Evolutionary conservation across 2,888 invertebrate species (phyloP), one percentile per base, ranked within the genome.

Genomic region (Agrilus mali): DNA sequence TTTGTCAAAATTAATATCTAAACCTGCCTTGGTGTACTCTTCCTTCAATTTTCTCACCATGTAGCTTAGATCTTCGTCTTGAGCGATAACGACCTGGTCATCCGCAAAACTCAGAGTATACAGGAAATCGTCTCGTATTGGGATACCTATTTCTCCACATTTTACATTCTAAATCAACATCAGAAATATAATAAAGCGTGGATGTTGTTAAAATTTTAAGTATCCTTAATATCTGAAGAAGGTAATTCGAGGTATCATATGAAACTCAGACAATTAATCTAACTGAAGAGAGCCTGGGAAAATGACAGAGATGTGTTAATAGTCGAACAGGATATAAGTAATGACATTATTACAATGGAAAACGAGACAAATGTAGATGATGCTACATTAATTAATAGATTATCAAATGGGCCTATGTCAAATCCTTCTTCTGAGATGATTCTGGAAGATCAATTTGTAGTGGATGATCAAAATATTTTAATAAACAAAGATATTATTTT

Each of bases 271-370:
- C 44, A 40, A 13, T 17, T 40, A 22, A 41, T 44, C 8, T 36
- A 44, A 32, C 35, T 40, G 13, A 44, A 44, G 13, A 42, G 17
- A 42, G 22, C 36, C 7, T 42, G 37, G 42, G 42, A 42, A 40
- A 42, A 42, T 2, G 36, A 20, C 27, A 42, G 33, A 31, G 22
- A 42, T 27, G 36, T 36, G 27, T 20, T 37, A 42, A 42, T 37
- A 15, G 2, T 37, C 5, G 42, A 37, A 42, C 33, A 32, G 33
- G 33, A 32, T n/a, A n/a, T n/a, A n/a, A n/a, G n/a, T n/a, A n/a
- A n/a, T n/a, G n/a, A n/a, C n/a, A n/a, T n/a, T n/a, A n/a, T n/a
- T n/a, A n/a, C n/a, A n/a, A n/a, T n/a, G n/a, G n/a, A n/a, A n/a
- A n/a, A n/a, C n/a, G n/a, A n/a, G n/a, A n/a, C n/a, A n/a, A n/a